These are phyloP conservation scores for Neosilurus hyrtlii DNA, from an alignment of 2,797 vertebrate species.

Conservation along the genomic window DNA sequence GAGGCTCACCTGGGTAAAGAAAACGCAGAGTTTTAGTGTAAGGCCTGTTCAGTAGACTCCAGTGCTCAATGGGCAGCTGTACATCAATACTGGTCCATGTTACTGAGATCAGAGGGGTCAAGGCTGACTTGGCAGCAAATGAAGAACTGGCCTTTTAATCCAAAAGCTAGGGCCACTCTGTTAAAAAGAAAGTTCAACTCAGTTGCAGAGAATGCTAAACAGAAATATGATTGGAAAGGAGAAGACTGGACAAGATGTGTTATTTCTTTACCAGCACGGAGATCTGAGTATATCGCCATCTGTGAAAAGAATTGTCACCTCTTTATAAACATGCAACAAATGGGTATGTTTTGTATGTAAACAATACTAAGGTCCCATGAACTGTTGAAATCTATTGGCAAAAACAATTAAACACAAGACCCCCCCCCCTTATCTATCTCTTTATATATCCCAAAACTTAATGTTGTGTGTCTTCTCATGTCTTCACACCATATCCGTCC, in stretches of 20 bases:
- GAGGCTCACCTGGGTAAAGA: slow-evolving; percentile 44
- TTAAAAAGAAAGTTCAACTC: slow-evolving; percentile 46
- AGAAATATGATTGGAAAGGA: slow-evolving; percentile 49
- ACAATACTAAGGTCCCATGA: slow-evolving; percentile 30
- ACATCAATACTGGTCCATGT: slow-evolving; percentile 51
- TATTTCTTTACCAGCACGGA: slow-evolving; percentile 18
- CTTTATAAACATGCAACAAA: slow-evolving; percentile 40
- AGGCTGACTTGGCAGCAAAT: slow-evolving; percentile 69
- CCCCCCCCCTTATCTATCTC: no score
- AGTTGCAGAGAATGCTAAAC: slow-evolving; percentile 50
- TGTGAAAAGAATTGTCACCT: slow-evolving; percentile 35
- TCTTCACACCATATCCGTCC: no score
- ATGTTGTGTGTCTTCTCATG: no score
- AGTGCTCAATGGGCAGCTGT: slow-evolving; percentile 55
- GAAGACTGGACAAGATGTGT: slow-evolving; percentile 28
- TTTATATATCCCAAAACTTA: no score
- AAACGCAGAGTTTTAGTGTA: slow-evolving; percentile 46
- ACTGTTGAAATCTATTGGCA: slow-evolving; percentile 33
- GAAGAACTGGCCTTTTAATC: slow-evolving; percentile 61
- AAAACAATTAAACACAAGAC: slow-evolving; percentile 39
- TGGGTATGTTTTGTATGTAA: no score
- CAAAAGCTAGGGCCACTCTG: slow-evolving; percentile 35
- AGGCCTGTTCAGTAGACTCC: slow-evolving; percentile 45
- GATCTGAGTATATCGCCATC: slow-evolving; percentile 25
- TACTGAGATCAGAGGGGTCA: slow-evolving; percentile 70